Evolutionary conservation across 2,797 vertebrate genomes (phyloP).

Genomic region (Eleutherodactylus coqui): DNA sequence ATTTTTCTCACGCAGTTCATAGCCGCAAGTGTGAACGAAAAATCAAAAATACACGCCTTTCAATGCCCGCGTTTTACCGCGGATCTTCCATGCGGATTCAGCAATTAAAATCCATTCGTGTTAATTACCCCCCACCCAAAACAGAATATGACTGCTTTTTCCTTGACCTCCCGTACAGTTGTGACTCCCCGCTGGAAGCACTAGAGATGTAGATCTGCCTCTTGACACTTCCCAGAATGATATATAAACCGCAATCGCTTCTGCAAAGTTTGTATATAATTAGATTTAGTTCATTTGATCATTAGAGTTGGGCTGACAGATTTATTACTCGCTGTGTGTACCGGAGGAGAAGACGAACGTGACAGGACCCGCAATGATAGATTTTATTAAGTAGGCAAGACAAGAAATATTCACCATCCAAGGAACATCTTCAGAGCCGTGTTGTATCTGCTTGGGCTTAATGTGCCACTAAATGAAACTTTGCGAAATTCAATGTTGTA

Average conservation of each 20-base stretch:
- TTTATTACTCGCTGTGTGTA: constrained; percentile 46
- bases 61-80: no score
- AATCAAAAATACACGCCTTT: no score
- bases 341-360: constrained; percentile 12
- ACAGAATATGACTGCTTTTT: neutral
- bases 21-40: no score
- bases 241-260: constrained; percentile 39
- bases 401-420: neutral
- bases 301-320: constrained; percentile 53
- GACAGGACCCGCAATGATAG: constrained; percentile 24
- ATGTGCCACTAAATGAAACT: constrained; percentile 34
- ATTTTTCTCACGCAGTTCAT: no score
- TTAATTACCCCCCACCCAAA: no score
- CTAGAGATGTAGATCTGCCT: constrained; percentile 14
- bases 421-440: neutral
- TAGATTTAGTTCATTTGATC: constrained; percentile 53
- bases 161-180: constrained; percentile 4
- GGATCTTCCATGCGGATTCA: no score
- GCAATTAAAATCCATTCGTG: no score
- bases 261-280: constrained; percentile 53
- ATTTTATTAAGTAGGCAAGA: constrained; percentile 20
- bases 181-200: constrained; percentile 12
- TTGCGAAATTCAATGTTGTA: constrained; percentile 33
- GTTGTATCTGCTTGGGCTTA: constrained; percentile 24
- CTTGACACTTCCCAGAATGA: constrained; percentile 50